Evolutionary conservation across 30 jellyfish, hydroid and myxozoan genomes (phyloP).

Genomic region (Cassiopea andromeda): DNA sequence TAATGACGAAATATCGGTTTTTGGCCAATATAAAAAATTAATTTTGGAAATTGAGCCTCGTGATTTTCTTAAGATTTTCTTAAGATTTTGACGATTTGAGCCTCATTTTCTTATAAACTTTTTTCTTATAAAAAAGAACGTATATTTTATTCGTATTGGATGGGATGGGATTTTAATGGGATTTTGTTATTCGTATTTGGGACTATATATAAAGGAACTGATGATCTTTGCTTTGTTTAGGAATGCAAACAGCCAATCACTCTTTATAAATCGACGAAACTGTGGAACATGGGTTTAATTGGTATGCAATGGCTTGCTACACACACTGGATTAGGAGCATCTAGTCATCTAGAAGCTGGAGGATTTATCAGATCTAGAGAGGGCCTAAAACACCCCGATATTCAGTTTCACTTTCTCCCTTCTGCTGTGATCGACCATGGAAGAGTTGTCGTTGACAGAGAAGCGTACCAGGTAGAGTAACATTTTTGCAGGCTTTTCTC

Average conservation of each 20-base stretch:
- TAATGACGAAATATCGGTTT: too few species aligned
- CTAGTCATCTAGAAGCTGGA: slow-evolving; percentile 92
- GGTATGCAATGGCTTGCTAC: slow-evolving; percentile 87
- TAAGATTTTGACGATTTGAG: too few species aligned
- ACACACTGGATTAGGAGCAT: slow-evolving; percentile 87
- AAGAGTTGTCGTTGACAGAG: slow-evolving; percentile 86
- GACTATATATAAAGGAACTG: too few species aligned
- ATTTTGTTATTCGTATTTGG: too few species aligned
- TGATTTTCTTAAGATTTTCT: too few species aligned
- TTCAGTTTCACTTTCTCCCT: slow-evolving; percentile 91
- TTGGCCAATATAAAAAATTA: too few species aligned
- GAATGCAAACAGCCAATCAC: slow-evolving; percentile 95
- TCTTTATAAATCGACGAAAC: slow-evolving; percentile 74
- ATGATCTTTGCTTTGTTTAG: slow-evolving; percentile 37
- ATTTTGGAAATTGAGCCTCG: too few species aligned
- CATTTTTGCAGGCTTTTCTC: too few species aligned
- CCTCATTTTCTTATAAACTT: too few species aligned
- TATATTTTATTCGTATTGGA: too few species aligned
- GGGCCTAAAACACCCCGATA: slow-evolving; percentile 89
- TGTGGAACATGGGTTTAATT: slow-evolving; percentile 86
- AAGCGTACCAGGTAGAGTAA: slow-evolving; percentile 82
- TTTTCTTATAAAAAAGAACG: too few species aligned
- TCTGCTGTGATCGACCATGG: slow-evolving; percentile 95
- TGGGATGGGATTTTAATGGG: too few species aligned
- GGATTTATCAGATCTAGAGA: slow-evolving; percentile 88